Evolutionary conservation across 2,113 vertebrate species (phyloP).

Genomic region (Ctenomys sociabilis): DNA sequence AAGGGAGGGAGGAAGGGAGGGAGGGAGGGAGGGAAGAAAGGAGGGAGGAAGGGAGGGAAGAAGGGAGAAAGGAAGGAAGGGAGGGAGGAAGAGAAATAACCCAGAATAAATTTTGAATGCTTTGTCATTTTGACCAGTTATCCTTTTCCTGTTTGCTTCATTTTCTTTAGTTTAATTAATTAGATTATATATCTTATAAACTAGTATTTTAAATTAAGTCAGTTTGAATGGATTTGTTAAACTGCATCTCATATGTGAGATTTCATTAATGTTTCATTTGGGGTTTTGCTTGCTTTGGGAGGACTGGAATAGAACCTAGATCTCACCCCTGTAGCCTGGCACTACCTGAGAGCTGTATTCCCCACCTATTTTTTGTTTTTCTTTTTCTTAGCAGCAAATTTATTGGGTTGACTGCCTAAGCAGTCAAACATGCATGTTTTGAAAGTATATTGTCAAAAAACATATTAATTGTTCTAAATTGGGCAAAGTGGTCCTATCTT

Average conservation of each 20-base stretch:
- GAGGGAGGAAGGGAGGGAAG: too few species aligned
- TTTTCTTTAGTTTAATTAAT: constrained; percentile 67
- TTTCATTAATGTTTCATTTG: neutral
- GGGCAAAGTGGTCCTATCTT: neutral
- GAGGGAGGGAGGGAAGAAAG: neutral
- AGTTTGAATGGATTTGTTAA: constrained; percentile 23
- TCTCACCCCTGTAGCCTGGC: neutral
- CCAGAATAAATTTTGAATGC: neutral
- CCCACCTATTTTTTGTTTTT: neutral
- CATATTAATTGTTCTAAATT: constrained; percentile 15
- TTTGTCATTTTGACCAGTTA: constrained; percentile 29
- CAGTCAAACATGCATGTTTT: neutral
- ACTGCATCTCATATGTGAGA: neutral
- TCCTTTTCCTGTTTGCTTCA: neutral
- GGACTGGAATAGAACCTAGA: neutral
- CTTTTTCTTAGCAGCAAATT: neutral
- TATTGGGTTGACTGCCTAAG: constrained; percentile 21
- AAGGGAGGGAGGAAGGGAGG: too few species aligned
- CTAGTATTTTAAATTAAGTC: constrained; percentile 35
- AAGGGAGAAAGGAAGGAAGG: too few species aligned
- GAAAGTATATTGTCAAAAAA: neutral
- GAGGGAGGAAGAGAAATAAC: neutral
- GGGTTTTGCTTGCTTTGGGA: neutral
- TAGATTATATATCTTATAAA: neutral
- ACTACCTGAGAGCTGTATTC: neutral